Conservation (phyloP, 37 sponge, comb jelly and placozoan species). For the Spongilla lacustris region DNA sequence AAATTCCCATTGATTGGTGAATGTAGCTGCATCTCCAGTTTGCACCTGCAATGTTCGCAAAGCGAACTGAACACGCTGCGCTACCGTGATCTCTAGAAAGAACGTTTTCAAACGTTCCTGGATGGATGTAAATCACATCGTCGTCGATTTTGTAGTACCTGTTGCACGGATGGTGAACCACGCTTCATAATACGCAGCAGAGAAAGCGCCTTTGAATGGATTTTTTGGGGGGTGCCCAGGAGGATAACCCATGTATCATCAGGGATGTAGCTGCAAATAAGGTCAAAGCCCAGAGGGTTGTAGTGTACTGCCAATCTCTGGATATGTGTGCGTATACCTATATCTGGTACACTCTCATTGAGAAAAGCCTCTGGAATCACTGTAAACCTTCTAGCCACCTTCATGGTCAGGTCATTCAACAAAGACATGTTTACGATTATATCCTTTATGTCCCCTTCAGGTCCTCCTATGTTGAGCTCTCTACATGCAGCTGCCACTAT, state of each 20-base stretch:
- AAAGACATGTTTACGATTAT: no score
- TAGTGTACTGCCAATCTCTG: no score
- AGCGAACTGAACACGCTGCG: neutral
- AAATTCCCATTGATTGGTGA: conserved; percentile 7
- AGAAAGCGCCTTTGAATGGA: neutral
- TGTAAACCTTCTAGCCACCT: no score
- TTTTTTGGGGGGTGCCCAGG: neutral
- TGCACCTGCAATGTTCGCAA: conserved; percentile 2
- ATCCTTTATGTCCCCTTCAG: no score
- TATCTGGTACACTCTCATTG: no score
- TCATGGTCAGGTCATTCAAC: no score
- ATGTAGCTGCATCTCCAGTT: conserved; percentile 20
- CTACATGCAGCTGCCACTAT: no score
- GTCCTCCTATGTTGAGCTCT: no score
- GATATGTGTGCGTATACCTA: no score
- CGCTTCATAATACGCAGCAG: neutral
- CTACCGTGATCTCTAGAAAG: neutral
- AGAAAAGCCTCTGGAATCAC: no score
- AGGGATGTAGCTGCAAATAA: no score
- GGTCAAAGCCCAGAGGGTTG: no score
- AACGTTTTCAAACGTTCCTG: neutral
- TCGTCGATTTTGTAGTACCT: conserved; percentile 11
- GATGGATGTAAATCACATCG: conserved; percentile 14
- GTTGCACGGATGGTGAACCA: neutral
- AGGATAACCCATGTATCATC: neutral